Evolutionary conservation across 2,113 vertebrate genomes (phyloP).

Genomic region (Emydura subglobosa): DNA sequence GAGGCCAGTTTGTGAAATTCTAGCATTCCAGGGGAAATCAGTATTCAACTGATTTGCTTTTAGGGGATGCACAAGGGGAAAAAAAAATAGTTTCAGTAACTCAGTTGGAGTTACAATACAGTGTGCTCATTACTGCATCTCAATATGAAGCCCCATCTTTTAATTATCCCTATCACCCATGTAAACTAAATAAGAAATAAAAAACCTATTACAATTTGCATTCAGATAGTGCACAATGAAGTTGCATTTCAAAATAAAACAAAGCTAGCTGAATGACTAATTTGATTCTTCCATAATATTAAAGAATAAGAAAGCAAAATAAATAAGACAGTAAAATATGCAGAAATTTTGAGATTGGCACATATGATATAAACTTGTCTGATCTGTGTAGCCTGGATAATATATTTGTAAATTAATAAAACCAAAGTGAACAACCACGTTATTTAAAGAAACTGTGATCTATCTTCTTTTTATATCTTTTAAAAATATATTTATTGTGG

Average conservation of each 20-base stretch:
- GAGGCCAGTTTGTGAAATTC: neutral
- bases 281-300: slow-evolving; percentile 16
- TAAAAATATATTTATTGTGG: neutral
- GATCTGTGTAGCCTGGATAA: neutral
- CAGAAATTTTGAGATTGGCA: neutral
- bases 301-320: slow-evolving; percentile 11
- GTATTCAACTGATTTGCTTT: neutral
- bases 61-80: too few relatives aligned
- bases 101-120: slow-evolving; percentile 1
- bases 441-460: neutral
- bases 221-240: neutral
- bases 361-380: neutral
- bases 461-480: neutral
- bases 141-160: neutral
- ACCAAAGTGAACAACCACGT: neutral
- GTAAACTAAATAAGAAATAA: slow-evolving; percentile 39
- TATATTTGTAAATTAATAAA: neutral
- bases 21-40: neutral
- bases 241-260: slow-evolving; percentile 26
- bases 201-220: slow-evolving; percentile 12
- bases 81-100: neutral
- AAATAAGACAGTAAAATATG: neutral
- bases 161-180: slow-evolving; percentile 11
- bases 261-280: slow-evolving; percentile 14
- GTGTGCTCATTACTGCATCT: neutral